phyloP scores from a whole-genome alignment of 2,113 vertebrate genomes.

The Chlamydotis undulata region DNA sequence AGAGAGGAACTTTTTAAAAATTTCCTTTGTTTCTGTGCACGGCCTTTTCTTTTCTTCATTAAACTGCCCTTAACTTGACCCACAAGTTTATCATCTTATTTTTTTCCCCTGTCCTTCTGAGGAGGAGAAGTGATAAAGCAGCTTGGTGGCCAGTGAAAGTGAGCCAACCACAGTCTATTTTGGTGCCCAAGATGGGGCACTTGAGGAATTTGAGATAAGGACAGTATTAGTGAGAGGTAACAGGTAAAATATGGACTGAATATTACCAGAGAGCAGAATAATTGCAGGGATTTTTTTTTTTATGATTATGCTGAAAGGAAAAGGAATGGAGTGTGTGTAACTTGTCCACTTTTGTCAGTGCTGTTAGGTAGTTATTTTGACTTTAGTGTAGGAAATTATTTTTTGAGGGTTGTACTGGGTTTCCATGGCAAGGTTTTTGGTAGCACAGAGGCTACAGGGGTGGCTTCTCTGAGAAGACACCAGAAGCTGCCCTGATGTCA shows the following conservation, averaged over 20 bases:
- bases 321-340: neutral
- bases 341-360: neutral
- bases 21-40: rapidly evolving
- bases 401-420: neutral
- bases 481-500: neutral
- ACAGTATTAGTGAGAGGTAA: neutral
- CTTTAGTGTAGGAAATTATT: neutral
- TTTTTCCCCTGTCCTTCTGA: neutral
- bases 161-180: neutral
- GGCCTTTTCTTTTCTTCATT: neutral
- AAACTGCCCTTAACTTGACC: neutral
- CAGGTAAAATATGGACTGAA: neutral
- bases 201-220: neutral
- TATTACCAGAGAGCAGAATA: neutral
- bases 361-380: neutral
- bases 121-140: neutral
- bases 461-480: neutral
- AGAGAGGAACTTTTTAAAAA: neutral
- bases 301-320: neutral
- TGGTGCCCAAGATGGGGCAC: neutral
- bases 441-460: rapidly evolving
- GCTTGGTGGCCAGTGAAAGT: neutral
- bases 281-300: neutral
- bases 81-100: neutral
- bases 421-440: neutral